Evolutionary conservation across 1,140 invertebrate genomes (phyloP), one percentile per base, ranked within the genome.

Genomic region (Leptinotarsa texana): DNA sequence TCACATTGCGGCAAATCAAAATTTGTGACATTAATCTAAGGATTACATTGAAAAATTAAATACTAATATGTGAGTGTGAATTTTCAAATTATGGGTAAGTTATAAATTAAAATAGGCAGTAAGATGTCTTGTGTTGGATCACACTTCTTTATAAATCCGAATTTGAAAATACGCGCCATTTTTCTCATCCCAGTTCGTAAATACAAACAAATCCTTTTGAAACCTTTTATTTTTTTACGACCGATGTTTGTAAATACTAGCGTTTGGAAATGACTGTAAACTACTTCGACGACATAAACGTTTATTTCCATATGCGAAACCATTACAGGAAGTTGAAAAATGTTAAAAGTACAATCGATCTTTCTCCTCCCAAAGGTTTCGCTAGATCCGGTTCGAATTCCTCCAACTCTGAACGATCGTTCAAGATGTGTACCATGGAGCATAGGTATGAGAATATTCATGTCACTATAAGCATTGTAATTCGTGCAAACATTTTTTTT

Each of bases 271-370:
- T 67, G 65, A 17, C 65, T 27, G 27, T 67, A 67, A 67, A 75
- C 48, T 49, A 75, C 48, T 49, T 63, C 33, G 72, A 57, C 6
- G 15, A 80, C 69, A 75, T 80, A 63, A 76, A 76, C 18, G 69
- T 78, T 57, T 81, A 77, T 74, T 80, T 80, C 72, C 81, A 82
- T 62, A 82, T 82, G 81, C 76, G 57, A 68, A 80, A 80, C 68
- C 81, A 82, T 71, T 82, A 81, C 73, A 78, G 72, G 71, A 77
- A 75, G 70, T 62, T 82, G 22, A 78, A 66, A 69, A 77, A 78
- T 33, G 78, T 77, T 49, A 80, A 81, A 79, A 75, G 76, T 63
- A 72, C 77, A 17, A 75, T 81, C 68, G 77, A 82, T 78, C 76
- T 73, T 81, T 81, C 79, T 69, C 33, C 73, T 72, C 79, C 78